Conservation (phyloP, 2,113 vertebrate species). For the Colistium nudipinnis region DNA sequence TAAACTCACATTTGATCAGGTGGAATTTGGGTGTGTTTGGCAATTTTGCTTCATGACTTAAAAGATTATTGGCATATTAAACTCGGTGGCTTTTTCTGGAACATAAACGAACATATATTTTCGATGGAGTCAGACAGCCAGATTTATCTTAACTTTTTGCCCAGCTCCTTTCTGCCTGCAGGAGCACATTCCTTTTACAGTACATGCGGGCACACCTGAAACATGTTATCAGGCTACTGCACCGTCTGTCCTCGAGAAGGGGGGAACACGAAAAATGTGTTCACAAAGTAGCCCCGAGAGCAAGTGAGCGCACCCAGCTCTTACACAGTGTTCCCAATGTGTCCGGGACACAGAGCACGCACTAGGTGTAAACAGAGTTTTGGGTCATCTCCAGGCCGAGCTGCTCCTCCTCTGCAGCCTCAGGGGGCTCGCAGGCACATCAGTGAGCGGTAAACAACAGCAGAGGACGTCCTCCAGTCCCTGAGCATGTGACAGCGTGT, state of each 20-base stretch:
- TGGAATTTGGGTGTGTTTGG: not conserved
- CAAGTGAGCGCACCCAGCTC: conserved; percentile 25
- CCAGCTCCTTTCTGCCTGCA: conserved; percentile 37
- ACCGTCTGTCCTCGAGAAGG: conserved; percentile 13
- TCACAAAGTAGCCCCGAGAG: conserved; percentile 32
- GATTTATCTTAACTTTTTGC: no score
- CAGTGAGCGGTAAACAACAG: conserved; percentile 64
- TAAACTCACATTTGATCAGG: not conserved
- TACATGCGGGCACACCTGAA: conserved; percentile 65
- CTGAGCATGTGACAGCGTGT: conserved; percentile 60
- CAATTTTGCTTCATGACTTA: not conserved
- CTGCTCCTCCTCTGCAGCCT: conserved; percentile 7
- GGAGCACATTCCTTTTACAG: conserved; percentile 58
- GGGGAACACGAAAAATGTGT: conserved; percentile 16
- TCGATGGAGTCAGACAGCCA: no score
- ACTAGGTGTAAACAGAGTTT: conserved; percentile 31
- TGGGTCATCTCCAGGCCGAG: conserved; percentile 18
- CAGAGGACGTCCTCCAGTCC: conserved; percentile 64
- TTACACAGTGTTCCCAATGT: conserved; percentile 18
- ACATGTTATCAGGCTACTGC: conserved; percentile 44
- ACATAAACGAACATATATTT: not conserved
- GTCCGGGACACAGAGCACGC: conserved; percentile 18
- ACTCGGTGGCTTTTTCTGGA: not conserved
- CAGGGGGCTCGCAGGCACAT: not conserved
- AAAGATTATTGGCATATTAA: not conserved